Percentiles rank a stretch among this genome's conserved stretches.
Conservation (phyloP, 2,797 vertebrate genomes). For the Peromyscus aztecus region DNA sequence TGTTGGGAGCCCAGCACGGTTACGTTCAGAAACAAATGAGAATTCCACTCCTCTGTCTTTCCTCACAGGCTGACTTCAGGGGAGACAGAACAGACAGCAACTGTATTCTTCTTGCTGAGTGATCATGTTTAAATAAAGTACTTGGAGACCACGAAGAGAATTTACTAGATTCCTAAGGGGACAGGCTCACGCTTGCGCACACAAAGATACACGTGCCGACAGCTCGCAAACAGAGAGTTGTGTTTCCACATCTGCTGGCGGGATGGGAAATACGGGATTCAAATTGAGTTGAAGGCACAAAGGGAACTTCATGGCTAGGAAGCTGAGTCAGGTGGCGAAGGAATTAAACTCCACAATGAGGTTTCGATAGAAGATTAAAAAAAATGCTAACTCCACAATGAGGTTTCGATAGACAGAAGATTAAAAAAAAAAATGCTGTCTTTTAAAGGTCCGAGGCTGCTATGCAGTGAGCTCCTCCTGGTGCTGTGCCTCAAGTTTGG, state of each 20-base stretch:
- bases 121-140: constrained; percentile 43
- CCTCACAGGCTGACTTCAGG: not conserved
- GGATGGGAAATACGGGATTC: constrained; percentile 80
- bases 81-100: not conserved
- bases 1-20: not conserved
- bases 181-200: not conserved
- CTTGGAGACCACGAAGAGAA: not conserved
- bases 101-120: not conserved
- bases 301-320: constrained; percentile 84
- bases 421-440: constrained; percentile 79
- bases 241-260: constrained; percentile 82
- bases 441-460: constrained; percentile 76
- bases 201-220: not conserved
- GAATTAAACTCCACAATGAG: constrained; percentile 87
- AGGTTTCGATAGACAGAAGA: constrained; percentile 86
- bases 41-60: not conserved
- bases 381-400: constrained; percentile 82
- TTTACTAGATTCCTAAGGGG: not conserved
- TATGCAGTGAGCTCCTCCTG: constrained; percentile 79
- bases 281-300: constrained; percentile 88
- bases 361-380: constrained; percentile 85
- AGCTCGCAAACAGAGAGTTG: constrained; percentile 58
- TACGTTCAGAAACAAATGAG: not conserved
- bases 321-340: constrained; percentile 87
- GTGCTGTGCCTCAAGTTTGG: constrained; percentile 78